Evolutionary conservation across 2,113 vertebrate species (phyloP).

Genomic region (Scatophagus argus): DNA sequence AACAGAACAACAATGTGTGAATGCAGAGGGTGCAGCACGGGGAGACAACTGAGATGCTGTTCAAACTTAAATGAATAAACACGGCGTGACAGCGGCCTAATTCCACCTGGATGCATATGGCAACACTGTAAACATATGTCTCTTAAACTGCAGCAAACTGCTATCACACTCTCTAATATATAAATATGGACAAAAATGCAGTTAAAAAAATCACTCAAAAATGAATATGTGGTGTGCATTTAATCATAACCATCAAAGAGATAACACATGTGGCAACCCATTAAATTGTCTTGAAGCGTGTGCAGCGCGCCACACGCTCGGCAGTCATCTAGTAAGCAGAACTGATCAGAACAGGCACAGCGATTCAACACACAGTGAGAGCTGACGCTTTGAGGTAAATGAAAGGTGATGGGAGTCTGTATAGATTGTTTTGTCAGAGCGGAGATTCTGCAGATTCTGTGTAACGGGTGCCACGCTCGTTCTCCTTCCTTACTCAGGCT

Average conservation of each 20-base stretch:
- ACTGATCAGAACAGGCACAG: slow-evolving; percentile 68
- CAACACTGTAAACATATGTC: background rate
- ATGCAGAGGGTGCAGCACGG: background rate
- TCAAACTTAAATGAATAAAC: slow-evolving; percentile 1
- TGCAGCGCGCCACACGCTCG: slow-evolving; percentile 14
- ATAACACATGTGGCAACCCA: background rate
- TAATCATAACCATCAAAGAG: background rate
- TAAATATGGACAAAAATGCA: background rate
- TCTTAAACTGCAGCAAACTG: background rate
- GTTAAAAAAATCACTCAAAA: background rate
- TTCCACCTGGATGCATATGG: background rate
- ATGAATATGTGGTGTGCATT: background rate
- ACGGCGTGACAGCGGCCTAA: background rate
- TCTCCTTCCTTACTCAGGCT: slow-evolving; percentile 53
- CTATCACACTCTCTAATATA: background rate
- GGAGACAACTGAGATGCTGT: background rate
- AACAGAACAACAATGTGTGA: too few species aligned
- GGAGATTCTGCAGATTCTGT: slow-evolving; percentile 62
- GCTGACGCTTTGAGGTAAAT: slow-evolving; percentile 65
- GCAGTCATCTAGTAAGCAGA: slow-evolving; percentile 55
- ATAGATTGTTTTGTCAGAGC: slow-evolving; percentile 74
- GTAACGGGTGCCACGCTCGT: slow-evolving; percentile 64
- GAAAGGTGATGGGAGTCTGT: slow-evolving; percentile 66
- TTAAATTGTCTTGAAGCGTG: slow-evolving; percentile 28
- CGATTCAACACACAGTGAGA: slow-evolving; percentile 50